Percentiles rank a stretch among this genome's conserved stretches.
These are phyloP conservation scores for Lerema accius DNA, from an alignment of 1,140 invertebrate species.

Conservation along the genomic window DNA sequence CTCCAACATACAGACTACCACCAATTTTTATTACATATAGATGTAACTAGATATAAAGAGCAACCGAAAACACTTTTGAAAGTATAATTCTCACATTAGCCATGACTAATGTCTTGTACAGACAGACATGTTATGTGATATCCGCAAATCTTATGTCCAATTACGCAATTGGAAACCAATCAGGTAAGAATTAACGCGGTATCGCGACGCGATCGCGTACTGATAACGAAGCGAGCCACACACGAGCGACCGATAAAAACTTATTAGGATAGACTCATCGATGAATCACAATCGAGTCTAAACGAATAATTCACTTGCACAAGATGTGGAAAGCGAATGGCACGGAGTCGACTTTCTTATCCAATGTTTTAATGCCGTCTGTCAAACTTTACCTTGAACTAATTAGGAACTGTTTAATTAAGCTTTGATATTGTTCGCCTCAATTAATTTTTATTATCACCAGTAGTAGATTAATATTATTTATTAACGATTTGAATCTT, in stretches of 20 bases:
- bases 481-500: no score
- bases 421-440: no score
- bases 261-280: slow-evolving; percentile 79
- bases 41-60: no score
- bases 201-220: slow-evolving; percentile 27
- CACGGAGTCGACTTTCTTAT: slow-evolving; percentile 44
- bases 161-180: slow-evolving; percentile 27
- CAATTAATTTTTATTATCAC: no score
- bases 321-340: slow-evolving; percentile 65
- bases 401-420: no score
- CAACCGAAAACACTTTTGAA: no score
- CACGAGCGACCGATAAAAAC: slow-evolving; percentile 70
- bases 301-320: slow-evolving; percentile 74
- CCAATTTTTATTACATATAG: no score
- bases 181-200: slow-evolving; percentile 29
- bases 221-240: slow-evolving; percentile 37
- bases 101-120: slow-evolving; percentile 16
- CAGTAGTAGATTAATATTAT: no score
- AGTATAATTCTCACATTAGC: no score
- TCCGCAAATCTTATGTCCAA: slow-evolving; percentile 23
- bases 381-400: background rate
- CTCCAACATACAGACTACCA: no score
- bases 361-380: slow-evolving; percentile 8
- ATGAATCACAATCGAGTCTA: slow-evolving; percentile 70
- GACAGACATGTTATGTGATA: slow-evolving; percentile 8